Base-by-base conservation (phyloP, 37 sponge, comb jelly and placozoan species). In the Tethya wilhelma region DNA sequence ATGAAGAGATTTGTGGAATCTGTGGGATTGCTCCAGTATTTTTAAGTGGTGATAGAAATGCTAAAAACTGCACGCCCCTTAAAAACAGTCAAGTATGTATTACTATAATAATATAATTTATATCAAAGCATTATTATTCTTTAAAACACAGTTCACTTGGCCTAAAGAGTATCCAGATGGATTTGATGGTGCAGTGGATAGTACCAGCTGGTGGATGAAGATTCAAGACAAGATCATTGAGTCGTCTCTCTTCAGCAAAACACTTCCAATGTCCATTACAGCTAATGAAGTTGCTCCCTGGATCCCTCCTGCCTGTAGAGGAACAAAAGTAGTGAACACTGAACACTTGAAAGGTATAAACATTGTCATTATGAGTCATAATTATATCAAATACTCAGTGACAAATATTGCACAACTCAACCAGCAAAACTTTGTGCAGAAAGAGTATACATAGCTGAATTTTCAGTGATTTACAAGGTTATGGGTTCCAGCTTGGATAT, bases 11-110 rank as follows among this genome's bases (percentile, higher is more conserved):
- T 36, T 67, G 68, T 67, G 68, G 68, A 11, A 37, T 67, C 9
- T 67, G 68, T 67, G 68, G 68, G 11, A 22, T 67, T 30, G 38
- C 23, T 22, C 68, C 68, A 36, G 40, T 67, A 9, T 67, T 67
- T 36, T 37, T 36, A 23, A 67, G 68, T 36, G 68, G 68, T n/a
- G 68, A 67, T 67, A 39, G 68, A 4, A 67, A 67, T 67, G 38
- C 40, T 8, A 67, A 67, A 22, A 67, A 67, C 40, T 67, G 68
- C 34, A 67, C 68, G 4, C 68, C 68, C 12, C 38, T 67, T n/a
- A 36, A 37, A 9, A 36, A 36, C 7, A 39, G 40, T 4, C 38
- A 37, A 39, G 68, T 67, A 38, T n/a, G 4, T 38, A 36, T 8
- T 37, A 37, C 6, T 31, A 8, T 67, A 37, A 8, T 67, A 37